Base-by-base conservation (phyloP, 2,888 invertebrate species). In the Sipunculus nudus region DNA sequence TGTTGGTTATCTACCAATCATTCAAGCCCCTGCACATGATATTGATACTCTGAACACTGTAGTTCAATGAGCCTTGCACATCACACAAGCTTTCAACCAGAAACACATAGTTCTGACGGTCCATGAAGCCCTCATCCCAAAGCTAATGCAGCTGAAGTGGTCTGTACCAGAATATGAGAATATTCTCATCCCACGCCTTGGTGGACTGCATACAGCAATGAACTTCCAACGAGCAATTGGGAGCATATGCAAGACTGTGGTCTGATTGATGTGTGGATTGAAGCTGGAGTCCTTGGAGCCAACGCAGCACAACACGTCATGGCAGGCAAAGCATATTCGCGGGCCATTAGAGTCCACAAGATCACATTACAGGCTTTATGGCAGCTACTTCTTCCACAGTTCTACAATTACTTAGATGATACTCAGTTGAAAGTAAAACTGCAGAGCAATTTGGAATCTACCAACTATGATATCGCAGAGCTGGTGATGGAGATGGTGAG, bases 141-240 rank as follows among this genome's bases (percentile, higher is more conserved):
- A 54, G n/a, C 43, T 43, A 10, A 47, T 58, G 48, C 48, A 58
- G 26, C 46, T 58, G 8, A 32, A 61, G 26, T 61, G 56, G 56
- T 25, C 21, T 3, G 16, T 40, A 21, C 28, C 26, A 13, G 38
- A 47, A 16, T 50, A 41, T 19, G 21, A 38, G n/a, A 35, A 59
- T 16, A 21, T 47, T 10, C n/a, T 59, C 16, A 50, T 55, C 13
- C 53, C 39, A 2, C 16, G 53, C 25, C 47, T 59, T 4, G 59
- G 59, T 38, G 43, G 54, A 5, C 35, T 59, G 13, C 57, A 61
- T 35, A 59, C 26, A 28, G 53, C 48, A 6, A 59, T 59, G 59
- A 55, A 63, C 54, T 61, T 57, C 29, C 40, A 46, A 46, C 16
- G 35, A 6, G 56, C 49, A 4, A 55, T 61, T 25, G 63, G 63